phyloP scores from a whole-genome alignment of 2,888 invertebrate species.

The Xestia xanthographa region DNA sequence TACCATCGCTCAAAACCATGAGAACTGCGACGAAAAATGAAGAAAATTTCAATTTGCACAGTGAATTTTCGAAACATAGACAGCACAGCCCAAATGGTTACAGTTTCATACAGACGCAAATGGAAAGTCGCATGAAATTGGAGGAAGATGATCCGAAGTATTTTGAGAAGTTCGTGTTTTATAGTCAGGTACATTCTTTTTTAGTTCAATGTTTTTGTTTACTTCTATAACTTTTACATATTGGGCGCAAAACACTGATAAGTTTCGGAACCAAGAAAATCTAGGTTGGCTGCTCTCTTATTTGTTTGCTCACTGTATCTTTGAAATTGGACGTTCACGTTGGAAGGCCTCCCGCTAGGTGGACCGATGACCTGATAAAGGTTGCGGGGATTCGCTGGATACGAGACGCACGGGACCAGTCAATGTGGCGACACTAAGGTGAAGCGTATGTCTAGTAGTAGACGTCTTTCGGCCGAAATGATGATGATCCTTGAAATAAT shows the following conservation, averaged over 20 bases:
- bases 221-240: background rate
- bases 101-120: constrained; percentile 90
- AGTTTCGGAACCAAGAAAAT: background rate
- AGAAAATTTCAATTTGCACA: constrained; percentile 88
- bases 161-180: constrained; percentile 93
- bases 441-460: too few relatives aligned
- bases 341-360: too few relatives aligned
- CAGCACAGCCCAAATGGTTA: constrained; percentile 97
- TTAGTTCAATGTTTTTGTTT: background rate
- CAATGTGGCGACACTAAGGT: too few relatives aligned
- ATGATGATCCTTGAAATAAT: constrained; percentile 3
- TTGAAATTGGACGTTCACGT: background rate
- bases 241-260: background rate
- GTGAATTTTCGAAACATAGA: constrained; percentile 93
- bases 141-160: constrained; percentile 87
- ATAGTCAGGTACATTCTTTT: constrained; percentile 94
- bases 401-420: too few relatives aligned
- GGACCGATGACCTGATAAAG: too few relatives aligned
- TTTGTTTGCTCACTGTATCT: background rate
- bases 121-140: constrained; percentile 92
- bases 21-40: constrained; percentile 89
- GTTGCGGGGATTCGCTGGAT: too few relatives aligned
- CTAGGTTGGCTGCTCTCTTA: background rate
- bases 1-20: constrained; percentile 94
- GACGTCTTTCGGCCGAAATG: too few relatives aligned